Percentiles rank a stretch among this genome's conserved stretches.
These are phyloP conservation scores for Aplochiton taeniatus DNA, from an alignment of 2,797 vertebrate species.

Conservation along the genomic window DNA sequence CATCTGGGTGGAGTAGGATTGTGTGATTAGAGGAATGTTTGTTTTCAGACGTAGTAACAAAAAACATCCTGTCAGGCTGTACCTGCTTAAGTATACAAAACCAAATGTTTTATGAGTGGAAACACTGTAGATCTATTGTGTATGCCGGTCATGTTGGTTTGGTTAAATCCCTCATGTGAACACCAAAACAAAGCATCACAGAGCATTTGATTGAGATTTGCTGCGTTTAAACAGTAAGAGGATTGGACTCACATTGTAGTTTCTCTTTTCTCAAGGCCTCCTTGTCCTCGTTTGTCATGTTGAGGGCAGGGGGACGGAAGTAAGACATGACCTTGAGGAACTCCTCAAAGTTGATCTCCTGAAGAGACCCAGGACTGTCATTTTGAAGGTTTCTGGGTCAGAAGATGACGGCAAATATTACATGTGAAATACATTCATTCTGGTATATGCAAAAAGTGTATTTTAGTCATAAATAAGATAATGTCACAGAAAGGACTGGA, in stretches of 20 bases:
- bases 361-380: constrained; percentile 52
- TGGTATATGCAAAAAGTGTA: too few species aligned
- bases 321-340: constrained; percentile 94
- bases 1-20: constrained; percentile 16
- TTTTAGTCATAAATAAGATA: too few species aligned
- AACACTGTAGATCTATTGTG: too few species aligned
- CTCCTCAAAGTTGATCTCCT: constrained; percentile 89
- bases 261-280: constrained; percentile 80
- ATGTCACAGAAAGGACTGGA: too few species aligned
- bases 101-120: too few species aligned
- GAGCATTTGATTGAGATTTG: too few species aligned
- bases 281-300: constrained; percentile 79
- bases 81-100: too few species aligned
- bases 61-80: neutral
- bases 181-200: too few species aligned
- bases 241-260: constrained; percentile 82
- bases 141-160: too few species aligned
- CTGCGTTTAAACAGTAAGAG: neutral
- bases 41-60: constrained; percentile 4
- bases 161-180: too few species aligned
- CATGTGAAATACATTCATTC: too few species aligned
- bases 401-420: too few species aligned
- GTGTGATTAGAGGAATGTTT: constrained; percentile 15
- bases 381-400: constrained; percentile 82
- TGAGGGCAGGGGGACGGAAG: constrained; percentile 83